Percentiles rank a stretch among this genome's conserved stretches.
phyloP scores from a whole-genome alignment of 2,888 invertebrate genomes.

The Octodonta nipae region DNA sequence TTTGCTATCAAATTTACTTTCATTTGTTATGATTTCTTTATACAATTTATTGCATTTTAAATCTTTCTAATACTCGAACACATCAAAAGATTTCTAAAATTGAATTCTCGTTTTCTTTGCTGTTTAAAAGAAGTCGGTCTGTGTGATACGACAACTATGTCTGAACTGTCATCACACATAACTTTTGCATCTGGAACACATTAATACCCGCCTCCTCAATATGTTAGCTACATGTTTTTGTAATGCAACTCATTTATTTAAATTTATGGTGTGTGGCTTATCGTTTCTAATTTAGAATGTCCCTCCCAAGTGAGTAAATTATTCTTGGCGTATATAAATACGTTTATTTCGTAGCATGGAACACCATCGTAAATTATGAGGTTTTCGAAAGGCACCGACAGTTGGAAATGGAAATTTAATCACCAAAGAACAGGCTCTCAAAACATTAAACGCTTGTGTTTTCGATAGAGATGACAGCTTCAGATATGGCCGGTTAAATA shows the following conservation, averaged over 20 bases:
- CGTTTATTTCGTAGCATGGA: conserved; percentile 20
- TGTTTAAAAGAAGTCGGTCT: too few species aligned
- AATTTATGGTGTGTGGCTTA: conserved; percentile 31
- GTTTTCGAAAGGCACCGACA: conserved; percentile 22
- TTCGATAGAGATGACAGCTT: neutral
- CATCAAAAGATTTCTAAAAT: too few species aligned
- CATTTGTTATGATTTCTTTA: too few species aligned
- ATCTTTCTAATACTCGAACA: too few species aligned
- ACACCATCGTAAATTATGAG: conserved; percentile 23
- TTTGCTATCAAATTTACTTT: too few species aligned
- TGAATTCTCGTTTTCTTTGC: too few species aligned
- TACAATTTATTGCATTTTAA: too few species aligned
- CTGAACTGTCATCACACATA: conserved; percentile 7
- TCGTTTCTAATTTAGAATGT: conserved; percentile 29
- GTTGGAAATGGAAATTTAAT: conserved; percentile 4
- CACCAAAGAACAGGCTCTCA: neutral
- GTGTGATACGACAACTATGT: conserved; percentile 1
- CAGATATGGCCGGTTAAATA: too few species aligned
- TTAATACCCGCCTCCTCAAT: conserved; percentile 33
- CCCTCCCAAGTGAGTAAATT: conserved; percentile 18
- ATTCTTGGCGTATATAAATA: conserved; percentile 23
- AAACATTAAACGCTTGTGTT: conserved; percentile 1
- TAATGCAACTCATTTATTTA: conserved; percentile 33
- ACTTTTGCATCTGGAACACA: conserved; percentile 28
- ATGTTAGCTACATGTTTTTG: conserved; percentile 32